Evolutionary conservation across 2,797 vertebrate species (phyloP).

Genomic region (Chromis chromis): DNA sequence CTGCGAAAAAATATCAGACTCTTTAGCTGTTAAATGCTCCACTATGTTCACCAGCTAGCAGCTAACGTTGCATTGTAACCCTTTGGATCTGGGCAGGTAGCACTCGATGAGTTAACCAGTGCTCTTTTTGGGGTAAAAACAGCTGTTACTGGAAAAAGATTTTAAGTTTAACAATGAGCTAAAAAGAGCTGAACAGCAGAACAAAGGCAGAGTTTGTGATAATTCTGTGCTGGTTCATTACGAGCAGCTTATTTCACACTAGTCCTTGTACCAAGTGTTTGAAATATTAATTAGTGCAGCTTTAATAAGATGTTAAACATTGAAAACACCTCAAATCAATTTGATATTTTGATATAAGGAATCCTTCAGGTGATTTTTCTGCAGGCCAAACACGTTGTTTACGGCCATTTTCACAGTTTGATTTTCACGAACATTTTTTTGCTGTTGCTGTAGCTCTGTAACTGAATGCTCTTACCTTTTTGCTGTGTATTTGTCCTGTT

Average conservation of each 20-base stretch:
- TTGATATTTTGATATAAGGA: conserved; percentile 12
- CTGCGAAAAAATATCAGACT: neutral
- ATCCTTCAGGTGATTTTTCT: conserved; percentile 27
- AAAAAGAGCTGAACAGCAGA: conserved; percentile 28
- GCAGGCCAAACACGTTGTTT: conserved; percentile 27
- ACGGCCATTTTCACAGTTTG: conserved; percentile 25
- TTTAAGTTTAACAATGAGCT: conserved; percentile 1
- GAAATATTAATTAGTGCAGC: conserved; percentile 39
- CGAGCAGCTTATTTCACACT: neutral
- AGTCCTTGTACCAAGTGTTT: too few species aligned
- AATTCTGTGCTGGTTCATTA: conserved; percentile 4
- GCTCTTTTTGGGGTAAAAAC: too few species aligned
- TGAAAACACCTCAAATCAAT: conserved; percentile 34
- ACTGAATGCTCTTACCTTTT: conserved; percentile 41
- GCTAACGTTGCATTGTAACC: too few species aligned
- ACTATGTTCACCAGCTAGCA: too few species aligned
- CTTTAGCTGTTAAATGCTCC: neutral
- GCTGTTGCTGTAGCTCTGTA: conserved; percentile 50
- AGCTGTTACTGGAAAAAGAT: too few species aligned
- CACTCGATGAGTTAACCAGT: neutral
- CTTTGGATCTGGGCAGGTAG: neutral
- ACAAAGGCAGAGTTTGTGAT: conserved; percentile 4
- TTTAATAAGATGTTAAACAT: conserved; percentile 55
- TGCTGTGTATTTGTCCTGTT: conserved; percentile 46
- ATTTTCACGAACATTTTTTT: conserved; percentile 23